Conservation (phyloP, 2,888 invertebrate species). For the Crossocerus cetratus region DNA sequence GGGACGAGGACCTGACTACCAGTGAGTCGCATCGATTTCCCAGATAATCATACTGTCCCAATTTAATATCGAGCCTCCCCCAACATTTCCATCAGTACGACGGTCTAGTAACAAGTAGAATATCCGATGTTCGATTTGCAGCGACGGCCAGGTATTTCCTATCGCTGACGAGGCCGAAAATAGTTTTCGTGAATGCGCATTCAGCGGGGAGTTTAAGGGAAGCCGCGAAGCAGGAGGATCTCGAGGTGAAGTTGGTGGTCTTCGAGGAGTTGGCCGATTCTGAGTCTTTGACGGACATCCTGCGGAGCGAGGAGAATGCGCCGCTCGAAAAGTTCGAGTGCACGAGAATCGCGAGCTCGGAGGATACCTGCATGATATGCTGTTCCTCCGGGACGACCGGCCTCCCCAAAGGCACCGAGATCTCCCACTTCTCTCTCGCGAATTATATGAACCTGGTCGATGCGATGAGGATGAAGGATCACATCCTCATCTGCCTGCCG, state of each 20-base stretch:
- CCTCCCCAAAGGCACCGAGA: constrained; percentile 28
- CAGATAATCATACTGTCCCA: neutral
- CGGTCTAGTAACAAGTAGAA: neutral
- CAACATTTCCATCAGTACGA: neutral
- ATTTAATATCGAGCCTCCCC: neutral
- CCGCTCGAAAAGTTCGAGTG: constrained; percentile 32
- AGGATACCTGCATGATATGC: constrained; percentile 18
- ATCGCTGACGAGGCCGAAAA: constrained; percentile 58
- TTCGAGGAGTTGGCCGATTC: constrained; percentile 50
- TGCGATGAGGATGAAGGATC: constrained; percentile 1
- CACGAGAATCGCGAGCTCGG: constrained; percentile 6
- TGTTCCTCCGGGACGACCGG: constrained; percentile 36
- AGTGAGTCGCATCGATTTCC: constrained; percentile 35
- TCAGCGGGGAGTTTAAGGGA: constrained; percentile 35
- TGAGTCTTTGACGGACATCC: constrained; percentile 27
- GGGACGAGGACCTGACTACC: constrained; percentile 57
- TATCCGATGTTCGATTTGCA: constrained; percentile 20
- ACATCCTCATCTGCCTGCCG: constrained; percentile 44
- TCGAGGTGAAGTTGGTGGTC: constrained; percentile 49
- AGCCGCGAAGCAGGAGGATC: constrained; percentile 40
- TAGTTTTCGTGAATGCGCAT: constrained; percentile 56
- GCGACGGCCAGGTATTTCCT: constrained; percentile 57
- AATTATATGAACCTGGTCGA: constrained; percentile 21
- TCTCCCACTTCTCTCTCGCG: constrained; percentile 29
- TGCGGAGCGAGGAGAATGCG: neutral